Conservation (phyloP, 2,797 vertebrate genomes). For the Pygocentrus nattereri region DNA sequence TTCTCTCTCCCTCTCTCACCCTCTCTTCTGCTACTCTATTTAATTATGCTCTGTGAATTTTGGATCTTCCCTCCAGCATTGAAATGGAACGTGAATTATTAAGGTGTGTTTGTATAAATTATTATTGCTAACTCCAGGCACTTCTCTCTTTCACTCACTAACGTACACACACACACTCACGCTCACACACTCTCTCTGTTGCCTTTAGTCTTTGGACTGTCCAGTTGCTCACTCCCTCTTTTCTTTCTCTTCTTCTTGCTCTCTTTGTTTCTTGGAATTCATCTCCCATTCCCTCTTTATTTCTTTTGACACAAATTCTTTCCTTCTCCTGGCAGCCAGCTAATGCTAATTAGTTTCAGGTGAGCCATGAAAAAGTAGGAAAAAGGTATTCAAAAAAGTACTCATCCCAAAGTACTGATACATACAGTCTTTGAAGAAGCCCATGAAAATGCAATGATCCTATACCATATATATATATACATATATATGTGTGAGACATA, state of each 20-base stretch:
- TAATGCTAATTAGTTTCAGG: slow-evolving; percentile 41
- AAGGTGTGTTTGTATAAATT: slow-evolving; percentile 92
- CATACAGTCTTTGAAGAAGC: too few species aligned
- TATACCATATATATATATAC: not conserved
- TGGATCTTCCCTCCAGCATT: slow-evolving; percentile 87
- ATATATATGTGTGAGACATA: too few species aligned
- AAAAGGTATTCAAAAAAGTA: slow-evolving; percentile 27
- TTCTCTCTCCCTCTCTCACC: slow-evolving; percentile 68
- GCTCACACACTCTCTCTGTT: slow-evolving; percentile 43
- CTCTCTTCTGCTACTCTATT: slow-evolving; percentile 81
- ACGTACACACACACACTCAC: slow-evolving; percentile 44
- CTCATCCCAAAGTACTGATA: not conserved
- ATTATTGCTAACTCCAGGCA: slow-evolving; percentile 89
- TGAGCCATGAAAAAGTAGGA: slow-evolving; percentile 53
- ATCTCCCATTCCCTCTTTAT: slow-evolving; percentile 66
- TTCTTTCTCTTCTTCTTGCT: slow-evolving; percentile 19
- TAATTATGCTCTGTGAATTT: slow-evolving; percentile 92
- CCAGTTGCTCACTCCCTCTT: slow-evolving; percentile 62
- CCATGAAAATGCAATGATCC: too few species aligned
- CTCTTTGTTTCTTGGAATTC: slow-evolving; percentile 59
- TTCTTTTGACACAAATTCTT: slow-evolving; percentile 63
- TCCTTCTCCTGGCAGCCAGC: slow-evolving; percentile 17
- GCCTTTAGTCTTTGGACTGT: slow-evolving; percentile 64
- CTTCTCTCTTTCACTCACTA: slow-evolving; percentile 72
- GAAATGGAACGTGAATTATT: slow-evolving; percentile 89